Evolutionary conservation across 2,797 vertebrate genomes (phyloP), one percentile per base, ranked within the genome.

Genomic region (Cercopithecus mitis): DNA sequence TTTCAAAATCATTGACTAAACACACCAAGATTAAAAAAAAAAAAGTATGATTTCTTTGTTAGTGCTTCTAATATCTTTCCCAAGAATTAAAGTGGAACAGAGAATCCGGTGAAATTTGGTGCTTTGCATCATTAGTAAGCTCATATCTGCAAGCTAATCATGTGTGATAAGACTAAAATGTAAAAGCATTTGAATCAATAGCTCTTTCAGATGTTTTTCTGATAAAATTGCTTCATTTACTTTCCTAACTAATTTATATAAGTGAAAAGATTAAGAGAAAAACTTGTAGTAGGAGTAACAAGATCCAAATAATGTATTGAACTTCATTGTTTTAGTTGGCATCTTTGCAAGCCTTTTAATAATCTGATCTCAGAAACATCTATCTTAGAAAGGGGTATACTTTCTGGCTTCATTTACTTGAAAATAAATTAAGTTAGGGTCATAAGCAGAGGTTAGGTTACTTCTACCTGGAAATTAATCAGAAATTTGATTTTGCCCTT

Each of bases 101-200:
- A 97, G 80, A 95, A 97, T 92, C 57, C 39, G 67, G 24, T 92
- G 70, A 95, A 95, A 95, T 92, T 76, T 93, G 67, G 47, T 91
- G 91, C 57, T 95, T 89, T 93, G 75, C 70, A 64, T 73, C 92
- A 64, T 82, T 97, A 77, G 93, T 79, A 80, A 91, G 90, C 87
- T 83, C 79, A 1, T 73, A 97, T 96, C 57, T 84, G 36, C 85
- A 83, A 97, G 47, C 58, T 88, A 61, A 77, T 87, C 95, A 92
- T 82, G n/a, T 92, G 89, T 27, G 10, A 47, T 95, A 87, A 89
- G 83, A 4, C 84, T 96, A 77, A 94, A 97, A 97, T 19, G 12
- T 27, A 97, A 97, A 96, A 90, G 58, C 15, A 72, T 67, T 98
- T 97, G 91, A 97, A 94, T 96, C 91, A 95, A 91, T 85, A 96